Conservation (phyloP, 2,797 vertebrate genomes). For the Otus scops region DNA sequence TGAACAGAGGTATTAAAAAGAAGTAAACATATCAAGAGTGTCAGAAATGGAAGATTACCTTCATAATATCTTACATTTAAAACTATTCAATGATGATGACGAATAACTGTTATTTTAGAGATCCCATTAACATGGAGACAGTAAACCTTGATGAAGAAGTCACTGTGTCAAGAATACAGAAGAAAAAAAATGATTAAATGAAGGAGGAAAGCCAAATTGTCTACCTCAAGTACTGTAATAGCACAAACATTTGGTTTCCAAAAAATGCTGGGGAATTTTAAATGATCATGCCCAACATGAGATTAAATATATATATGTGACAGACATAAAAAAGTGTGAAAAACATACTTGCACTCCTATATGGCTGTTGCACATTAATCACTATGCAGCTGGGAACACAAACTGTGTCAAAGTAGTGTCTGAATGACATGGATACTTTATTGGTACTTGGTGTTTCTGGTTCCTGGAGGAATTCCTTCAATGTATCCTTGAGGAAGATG, state of each 20-base stretch:
- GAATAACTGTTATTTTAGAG: background rate
- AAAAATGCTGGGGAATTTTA: background rate
- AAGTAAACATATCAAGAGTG: background rate
- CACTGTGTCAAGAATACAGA: background rate
- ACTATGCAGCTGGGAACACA: background rate
- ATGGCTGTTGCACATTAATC: background rate
- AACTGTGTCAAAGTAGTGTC: background rate
- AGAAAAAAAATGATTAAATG: background rate
- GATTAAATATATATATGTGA: background rate
- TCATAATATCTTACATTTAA: background rate
- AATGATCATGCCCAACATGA: accelerated
- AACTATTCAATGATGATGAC: background rate
- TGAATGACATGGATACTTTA: background rate
- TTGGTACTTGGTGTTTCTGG: background rate
- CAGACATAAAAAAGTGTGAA: background rate
- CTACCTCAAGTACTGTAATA: background rate
- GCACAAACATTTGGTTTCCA: background rate
- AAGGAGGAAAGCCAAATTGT: background rate
- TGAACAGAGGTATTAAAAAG: background rate
- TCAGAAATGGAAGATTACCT: background rate
- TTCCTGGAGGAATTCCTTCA: background rate
- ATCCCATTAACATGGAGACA: background rate
- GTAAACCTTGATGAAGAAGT: background rate
- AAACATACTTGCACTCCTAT: background rate
- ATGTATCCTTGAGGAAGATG: background rate